Evolutionary conservation across 2,113 vertebrate genomes (phyloP), one percentile per base, ranked within the genome.

Genomic region (Megalops atlanticus): DNA sequence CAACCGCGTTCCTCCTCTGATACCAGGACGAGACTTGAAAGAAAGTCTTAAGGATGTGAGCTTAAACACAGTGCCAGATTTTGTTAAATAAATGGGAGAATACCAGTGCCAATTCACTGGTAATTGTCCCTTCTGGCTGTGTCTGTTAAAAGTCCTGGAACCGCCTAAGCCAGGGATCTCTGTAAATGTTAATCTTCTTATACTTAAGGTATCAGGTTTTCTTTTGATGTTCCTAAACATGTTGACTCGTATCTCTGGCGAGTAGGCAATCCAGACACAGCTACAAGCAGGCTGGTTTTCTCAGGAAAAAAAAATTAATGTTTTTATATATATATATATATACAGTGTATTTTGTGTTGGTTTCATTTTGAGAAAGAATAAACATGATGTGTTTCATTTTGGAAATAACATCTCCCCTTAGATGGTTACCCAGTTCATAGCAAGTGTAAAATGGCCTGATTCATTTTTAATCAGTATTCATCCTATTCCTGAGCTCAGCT

Each of bases 131-230:
- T 97, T 92, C 94, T 96, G 95, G 96, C 96, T 92, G 90, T 94
- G 91, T 95, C 92, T 96, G 93, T 92, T 94, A 88, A 86, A 92
- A 94, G 95, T 95, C 92, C 94, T 94, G 93, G 93, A 95, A 92
- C 86, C 94, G 91, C 92, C 95, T 94, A 93, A 96, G 92, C 94
- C 94, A 92, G 91, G 95, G 95, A 97, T 95, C 94, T 93, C 92
- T 95, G 94, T 96, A 95, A 96, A 95, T 94, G 95, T 95, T 98
- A 97, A 98, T 97, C 97, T 97, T 93, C 95, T 97, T 96, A 95
- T 97, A 96, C 94, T 97, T 96, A 95, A 96, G 94, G 96, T 98
- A 96, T 96, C 95, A 92, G 92, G 88, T 96, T 95, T 95, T 93
- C 96, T 97, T 94, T 97, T 98, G 96, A 98, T 97, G 95, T 97